phyloP scores from a whole-genome alignment of 2,888 invertebrate genomes.

The Lasioglossum vierecki region DNA sequence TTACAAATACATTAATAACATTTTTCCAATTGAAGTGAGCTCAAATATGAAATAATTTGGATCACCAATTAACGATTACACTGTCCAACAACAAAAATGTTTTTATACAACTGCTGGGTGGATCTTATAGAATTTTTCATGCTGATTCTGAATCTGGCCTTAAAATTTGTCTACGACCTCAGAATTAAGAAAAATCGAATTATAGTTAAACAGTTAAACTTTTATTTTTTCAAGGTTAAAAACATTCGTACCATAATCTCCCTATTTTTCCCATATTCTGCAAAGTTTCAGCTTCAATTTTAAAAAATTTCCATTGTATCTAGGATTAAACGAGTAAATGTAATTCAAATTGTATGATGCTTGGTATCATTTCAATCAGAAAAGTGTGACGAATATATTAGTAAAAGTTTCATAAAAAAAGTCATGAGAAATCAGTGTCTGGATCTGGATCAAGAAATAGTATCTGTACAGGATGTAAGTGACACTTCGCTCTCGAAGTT shows the following conservation, averaged over 20 bases:
- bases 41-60: not conserved
- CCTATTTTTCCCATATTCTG: too few relatives aligned
- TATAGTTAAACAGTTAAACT: too few relatives aligned
- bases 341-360: not conserved
- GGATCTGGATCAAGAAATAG: not conserved
- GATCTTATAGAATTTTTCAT: too few relatives aligned
- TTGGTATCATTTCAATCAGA: not conserved
- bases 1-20: not conserved
- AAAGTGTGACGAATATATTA: not conserved
- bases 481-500: not conserved
- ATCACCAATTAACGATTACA: not conserved
- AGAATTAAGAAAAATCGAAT: too few relatives aligned
- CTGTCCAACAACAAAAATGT: too few relatives aligned
- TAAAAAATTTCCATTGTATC: not conserved
- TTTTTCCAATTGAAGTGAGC: not conserved
- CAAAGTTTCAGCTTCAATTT: too few relatives aligned
- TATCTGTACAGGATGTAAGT: not conserved
- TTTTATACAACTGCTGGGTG: too few relatives aligned
- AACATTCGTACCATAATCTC: too few relatives aligned
- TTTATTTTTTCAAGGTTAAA: too few relatives aligned
- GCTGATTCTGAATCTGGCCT: too few relatives aligned
- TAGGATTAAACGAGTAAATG: not conserved
- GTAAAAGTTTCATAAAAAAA: not conserved
- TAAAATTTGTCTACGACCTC: too few relatives aligned
- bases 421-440: not conserved